Evolutionary conservation across 2,113 vertebrate species (phyloP).

Genomic region (Labeo catla): DNA sequence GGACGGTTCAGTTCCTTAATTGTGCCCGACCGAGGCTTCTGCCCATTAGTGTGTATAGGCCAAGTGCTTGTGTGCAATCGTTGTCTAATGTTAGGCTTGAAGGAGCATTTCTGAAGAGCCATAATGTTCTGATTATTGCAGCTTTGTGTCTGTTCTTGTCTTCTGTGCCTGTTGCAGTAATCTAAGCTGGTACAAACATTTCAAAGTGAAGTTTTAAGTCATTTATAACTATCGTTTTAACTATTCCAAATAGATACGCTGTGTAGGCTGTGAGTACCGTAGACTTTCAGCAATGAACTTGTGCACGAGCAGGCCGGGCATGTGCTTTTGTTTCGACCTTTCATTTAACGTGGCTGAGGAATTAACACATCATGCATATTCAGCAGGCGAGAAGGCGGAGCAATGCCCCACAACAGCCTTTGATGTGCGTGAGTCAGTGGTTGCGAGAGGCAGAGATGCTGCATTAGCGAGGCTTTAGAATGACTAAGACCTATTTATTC

Average conservation of each 20-base stretch:
- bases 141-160: not conserved
- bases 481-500: slow-evolving; percentile 46
- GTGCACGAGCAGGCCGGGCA: slow-evolving; percentile 20
- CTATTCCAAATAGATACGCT: too few relatives aligned
- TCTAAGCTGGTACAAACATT: not conserved
- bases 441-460: slow-evolving; percentile 44
- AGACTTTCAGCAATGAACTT: slow-evolving; percentile 23
- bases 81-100: slow-evolving; percentile 42
- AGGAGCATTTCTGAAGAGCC: slow-evolving; percentile 41
- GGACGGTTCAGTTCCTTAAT: slow-evolving; percentile 57
- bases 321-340: slow-evolving; percentile 54
- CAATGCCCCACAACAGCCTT: slow-evolving; percentile 55
- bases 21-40: slow-evolving; percentile 24
- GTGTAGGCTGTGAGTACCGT: not conserved
- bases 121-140: slow-evolving; percentile 35
- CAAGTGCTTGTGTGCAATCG: slow-evolving; percentile 39
- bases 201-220: not conserved
- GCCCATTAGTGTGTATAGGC: slow-evolving; percentile 35
- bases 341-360: slow-evolving; percentile 45
- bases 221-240: not conserved
- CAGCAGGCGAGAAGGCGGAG: slow-evolving; percentile 55
- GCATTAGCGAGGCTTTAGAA: slow-evolving; percentile 37
- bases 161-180: slow-evolving; percentile 50
- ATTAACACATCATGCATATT: slow-evolving; percentile 65
- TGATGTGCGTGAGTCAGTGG: slow-evolving; percentile 58